Evolutionary conservation across 2,888 invertebrate genomes (phyloP).

Genomic region (Caenorhabditis auriculariae): DNA sequence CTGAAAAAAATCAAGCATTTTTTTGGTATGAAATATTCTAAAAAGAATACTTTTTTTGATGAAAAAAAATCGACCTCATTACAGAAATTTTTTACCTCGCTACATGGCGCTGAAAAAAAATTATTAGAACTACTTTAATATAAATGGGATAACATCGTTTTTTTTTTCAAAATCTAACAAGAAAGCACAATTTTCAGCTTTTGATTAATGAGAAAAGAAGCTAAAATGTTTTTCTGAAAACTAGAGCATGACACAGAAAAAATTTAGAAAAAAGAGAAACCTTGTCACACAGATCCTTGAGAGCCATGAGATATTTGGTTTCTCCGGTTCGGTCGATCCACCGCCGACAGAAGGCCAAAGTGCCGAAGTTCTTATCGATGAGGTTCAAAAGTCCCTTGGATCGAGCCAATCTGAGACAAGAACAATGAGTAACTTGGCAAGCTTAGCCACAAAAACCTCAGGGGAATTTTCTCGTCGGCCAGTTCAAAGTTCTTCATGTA

Average conservation of each 20-base stretch:
- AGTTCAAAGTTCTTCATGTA: conserved; percentile 99
- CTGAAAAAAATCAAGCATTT: conserved; percentile 26
- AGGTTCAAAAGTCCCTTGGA: conserved; percentile 86
- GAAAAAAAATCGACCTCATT: neutral
- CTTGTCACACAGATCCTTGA: conserved; percentile 96
- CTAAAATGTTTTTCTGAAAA: too few species aligned
- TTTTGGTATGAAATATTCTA: neutral
- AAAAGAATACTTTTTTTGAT: neutral
- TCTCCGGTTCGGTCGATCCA: conserved; percentile 97
- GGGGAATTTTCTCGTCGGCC: conserved; percentile 76
- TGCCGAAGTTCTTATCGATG: conserved; percentile 95
- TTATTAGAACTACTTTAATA: too few species aligned
- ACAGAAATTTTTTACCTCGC: neutral
- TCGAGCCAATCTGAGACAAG: conserved; percentile 75
- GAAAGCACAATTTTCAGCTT: too few species aligned
- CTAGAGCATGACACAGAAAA: too few species aligned
- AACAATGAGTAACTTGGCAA: neutral
- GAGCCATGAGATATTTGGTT: conserved; percentile 93
- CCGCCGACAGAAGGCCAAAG: conserved; percentile 95
- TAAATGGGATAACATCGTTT: too few species aligned
- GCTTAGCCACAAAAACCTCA: conserved; percentile 72
- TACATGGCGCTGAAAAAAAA: too few species aligned
- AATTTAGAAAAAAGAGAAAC: too few species aligned
- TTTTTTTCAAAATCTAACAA: too few species aligned
- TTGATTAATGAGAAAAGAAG: too few species aligned